Conservation (phyloP, 2,888 invertebrate species). For the Yponomeuta evonymella region DNA sequence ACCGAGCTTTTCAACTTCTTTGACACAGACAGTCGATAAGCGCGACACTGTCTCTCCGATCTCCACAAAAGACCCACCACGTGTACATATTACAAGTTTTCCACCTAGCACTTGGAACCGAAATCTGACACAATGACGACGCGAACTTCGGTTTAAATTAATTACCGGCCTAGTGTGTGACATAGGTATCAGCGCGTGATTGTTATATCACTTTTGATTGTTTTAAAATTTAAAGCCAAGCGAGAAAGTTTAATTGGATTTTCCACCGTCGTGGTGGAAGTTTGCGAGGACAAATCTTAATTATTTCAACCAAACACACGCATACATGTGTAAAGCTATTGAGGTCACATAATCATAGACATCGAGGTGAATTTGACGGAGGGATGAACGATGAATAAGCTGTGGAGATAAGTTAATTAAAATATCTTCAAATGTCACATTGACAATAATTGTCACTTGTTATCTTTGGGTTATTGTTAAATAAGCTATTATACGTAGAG, state of each 20-base stretch:
- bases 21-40: conserved; percentile 68
- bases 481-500: neutral
- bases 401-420: conserved; percentile 10
- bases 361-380: neutral
- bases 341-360: neutral
- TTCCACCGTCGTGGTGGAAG: neutral
- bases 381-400: neutral
- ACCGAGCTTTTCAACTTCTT: conserved; percentile 72
- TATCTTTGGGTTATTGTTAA: conserved; percentile 10
- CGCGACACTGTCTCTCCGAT: conserved; percentile 31
- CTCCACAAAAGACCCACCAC: conserved; percentile 42
- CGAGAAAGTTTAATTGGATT: conserved; percentile 13
- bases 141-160: conserved; percentile 5
- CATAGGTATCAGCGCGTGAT: neutral
- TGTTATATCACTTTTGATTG: conserved; percentile 3
- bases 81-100: conserved; percentile 70
- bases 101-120: conserved; percentile 27
- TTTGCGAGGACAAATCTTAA: neutral
- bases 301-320: neutral
- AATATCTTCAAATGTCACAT: neutral
- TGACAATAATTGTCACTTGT: conserved; percentile 8
- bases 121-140: conserved; percentile 1
- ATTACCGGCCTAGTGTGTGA: conserved; percentile 6
- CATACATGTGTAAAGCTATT: neutral
- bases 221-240: conserved; percentile 9